Evolutionary conservation across 2,797 vertebrate genomes (phyloP).

Genomic region (Fratercula arctica): DNA sequence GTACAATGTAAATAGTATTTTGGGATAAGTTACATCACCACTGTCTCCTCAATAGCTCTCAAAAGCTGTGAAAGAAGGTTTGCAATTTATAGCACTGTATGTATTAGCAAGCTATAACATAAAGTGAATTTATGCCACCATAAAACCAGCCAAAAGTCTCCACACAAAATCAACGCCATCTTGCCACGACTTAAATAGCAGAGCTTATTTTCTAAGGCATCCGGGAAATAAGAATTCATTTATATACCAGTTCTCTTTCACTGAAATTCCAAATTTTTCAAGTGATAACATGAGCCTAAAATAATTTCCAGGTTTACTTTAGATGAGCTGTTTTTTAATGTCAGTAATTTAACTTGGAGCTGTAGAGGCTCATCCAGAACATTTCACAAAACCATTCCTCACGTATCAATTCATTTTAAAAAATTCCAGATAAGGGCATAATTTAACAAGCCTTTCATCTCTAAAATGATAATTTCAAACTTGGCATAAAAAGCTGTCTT

Average conservation of each 20-base stretch:
- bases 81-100: constrained; percentile 6
- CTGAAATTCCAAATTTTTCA: background rate
- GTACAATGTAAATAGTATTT: background rate
- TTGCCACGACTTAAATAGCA: background rate
- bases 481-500: background rate
- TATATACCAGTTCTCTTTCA: background rate
- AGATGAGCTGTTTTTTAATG: background rate
- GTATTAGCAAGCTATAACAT: constrained; percentile 3
- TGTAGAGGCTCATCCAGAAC: background rate
- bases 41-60: background rate
- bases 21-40: background rate
- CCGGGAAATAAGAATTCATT: background rate
- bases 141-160: constrained; percentile 22
- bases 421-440: background rate
- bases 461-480: constrained; percentile 14
- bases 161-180: background rate
- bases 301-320: background rate
- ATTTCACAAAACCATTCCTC: background rate
- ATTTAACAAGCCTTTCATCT: background rate
- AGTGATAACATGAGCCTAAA: background rate
- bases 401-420: background rate
- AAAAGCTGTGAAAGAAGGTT: constrained; percentile 26
- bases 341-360: background rate
- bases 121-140: constrained; percentile 34
- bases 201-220: constrained; percentile 12